Percentiles rank a stretch among this genome's conserved stretches.
Conservation (phyloP, 2,888 invertebrate species). For the Hylaea fasciaria region DNA sequence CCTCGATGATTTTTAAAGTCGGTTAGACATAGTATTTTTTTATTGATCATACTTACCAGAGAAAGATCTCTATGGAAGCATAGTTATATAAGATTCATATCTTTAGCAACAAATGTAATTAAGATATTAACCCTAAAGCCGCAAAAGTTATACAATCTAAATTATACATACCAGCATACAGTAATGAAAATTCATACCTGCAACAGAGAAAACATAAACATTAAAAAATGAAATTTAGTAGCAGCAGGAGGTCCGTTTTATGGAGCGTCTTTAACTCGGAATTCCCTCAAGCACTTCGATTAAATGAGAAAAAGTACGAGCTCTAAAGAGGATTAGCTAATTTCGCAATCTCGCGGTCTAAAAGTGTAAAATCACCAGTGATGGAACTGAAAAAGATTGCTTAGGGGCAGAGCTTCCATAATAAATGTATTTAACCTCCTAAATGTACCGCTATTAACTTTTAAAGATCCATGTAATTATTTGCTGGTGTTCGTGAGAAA, state of each 20-base stretch:
- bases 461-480: no score
- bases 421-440: not conserved
- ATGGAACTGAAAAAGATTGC: conserved; percentile 10
- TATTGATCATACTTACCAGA: no score
- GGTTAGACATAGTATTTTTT: no score
- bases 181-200: conserved; percentile 19
- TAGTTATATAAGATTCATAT: no score
- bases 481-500: no score
- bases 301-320: conserved; percentile 44
- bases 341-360: conserved; percentile 38
- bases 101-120: no score
- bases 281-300: conserved; percentile 38
- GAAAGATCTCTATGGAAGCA: no score
- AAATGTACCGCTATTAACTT: not conserved
- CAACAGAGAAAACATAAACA: conserved; percentile 19
- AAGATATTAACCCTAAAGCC: no score
- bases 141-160: not conserved
- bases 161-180: conserved; percentile 14
- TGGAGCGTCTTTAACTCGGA: conserved; percentile 20
- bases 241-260: conserved; percentile 19
- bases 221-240: conserved; percentile 36
- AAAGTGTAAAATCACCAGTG: conserved; percentile 24
- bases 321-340: conserved; percentile 36
- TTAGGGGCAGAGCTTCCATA: not conserved
- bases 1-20: no score